Evolutionary conservation across 2,888 invertebrate species (phyloP).

Genomic region (Allophyes oxyacanthae): DNA sequence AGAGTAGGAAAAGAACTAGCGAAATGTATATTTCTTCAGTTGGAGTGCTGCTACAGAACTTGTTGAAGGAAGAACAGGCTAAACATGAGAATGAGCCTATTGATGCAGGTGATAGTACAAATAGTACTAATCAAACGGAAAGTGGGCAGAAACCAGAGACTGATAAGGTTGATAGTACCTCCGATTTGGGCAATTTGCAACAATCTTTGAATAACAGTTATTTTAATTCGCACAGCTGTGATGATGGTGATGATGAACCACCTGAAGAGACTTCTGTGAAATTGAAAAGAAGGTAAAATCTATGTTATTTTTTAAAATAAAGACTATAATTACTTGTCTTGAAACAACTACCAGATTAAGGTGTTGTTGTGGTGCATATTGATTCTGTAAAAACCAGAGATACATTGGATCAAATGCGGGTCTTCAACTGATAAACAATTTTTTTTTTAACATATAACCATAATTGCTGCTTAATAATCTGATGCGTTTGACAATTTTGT

Average conservation of each 20-base stretch:
- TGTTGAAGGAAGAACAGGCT: constrained; percentile 82
- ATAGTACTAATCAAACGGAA: constrained; percentile 49
- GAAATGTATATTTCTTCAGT: constrained; percentile 85
- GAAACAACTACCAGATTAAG: not conserved
- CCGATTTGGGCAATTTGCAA: constrained; percentile 41
- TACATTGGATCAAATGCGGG: no score
- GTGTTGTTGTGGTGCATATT: no score
- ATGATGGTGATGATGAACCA: constrained; percentile 86
- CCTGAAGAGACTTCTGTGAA: constrained; percentile 86
- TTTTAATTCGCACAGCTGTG: constrained; percentile 64
- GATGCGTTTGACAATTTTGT: no score
- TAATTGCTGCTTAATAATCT: no score
- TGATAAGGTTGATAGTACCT: constrained; percentile 46
- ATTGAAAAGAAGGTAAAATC: constrained; percentile 86
- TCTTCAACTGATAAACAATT: no score
- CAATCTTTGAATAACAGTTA: constrained; percentile 60
- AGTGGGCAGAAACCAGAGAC: constrained; percentile 32
- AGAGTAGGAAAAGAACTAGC: constrained; percentile 69
- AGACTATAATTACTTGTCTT: no score
- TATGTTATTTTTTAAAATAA: not conserved
- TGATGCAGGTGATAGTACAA: constrained; percentile 69
- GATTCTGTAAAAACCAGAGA: no score
- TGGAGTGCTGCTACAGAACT: constrained; percentile 88
- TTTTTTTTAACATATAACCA: no score
- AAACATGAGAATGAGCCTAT: constrained; percentile 63